Base-by-base conservation (phyloP, 2,113 vertebrate species). In the Indri indri region DNA sequence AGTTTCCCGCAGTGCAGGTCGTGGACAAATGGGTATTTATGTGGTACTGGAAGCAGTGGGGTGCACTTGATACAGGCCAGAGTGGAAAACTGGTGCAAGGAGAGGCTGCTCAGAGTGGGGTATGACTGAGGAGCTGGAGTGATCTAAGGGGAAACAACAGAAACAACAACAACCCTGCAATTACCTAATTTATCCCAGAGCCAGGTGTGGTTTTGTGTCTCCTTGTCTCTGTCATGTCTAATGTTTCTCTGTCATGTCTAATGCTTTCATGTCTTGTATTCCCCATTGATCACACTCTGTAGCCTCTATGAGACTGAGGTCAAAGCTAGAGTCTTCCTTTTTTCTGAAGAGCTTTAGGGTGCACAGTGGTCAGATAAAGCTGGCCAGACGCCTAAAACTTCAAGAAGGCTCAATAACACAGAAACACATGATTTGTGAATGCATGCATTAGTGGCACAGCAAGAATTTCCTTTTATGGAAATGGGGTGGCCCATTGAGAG, bases 321-420 rank as follows among this genome's bases (percentile, higher is more conserved):
- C 14, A 81, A 91, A 71, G 5, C 3, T 13, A 42, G 14, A 22
- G 18, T 81, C 7, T 80, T 16, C 3, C 14, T 45, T 52, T 79
- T 63, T 50, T 30, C 42, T 17, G 1, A 63, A 65, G 37, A 57
- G 0, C 17, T 20, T n/a, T 1, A 0, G 16, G 20, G 2, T 22
- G 25, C n/a, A 59, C 27, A 45, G 13, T 8, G 4, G 42, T 81
- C 66, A 65, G 40, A 80, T 63, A 34, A 77, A 82, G 34, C 34
- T 14, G 22, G 37, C 10, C 52, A 79, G 77, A 47, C 59, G 70
- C 54, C 30, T 76, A 27, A 89, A 89, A 65, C 4, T 59, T 88
- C 5, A 17, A 54, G 27, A 65, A 94, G 59, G 23, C 27, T 25
- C 7, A 5, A 40, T 82, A 88, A 70, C 65, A 63, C 3, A 32